These are phyloP conservation scores for Oreotrochilus melanogaster DNA, from an alignment of 2,113 vertebrate genomes.

Conservation along the genomic window DNA sequence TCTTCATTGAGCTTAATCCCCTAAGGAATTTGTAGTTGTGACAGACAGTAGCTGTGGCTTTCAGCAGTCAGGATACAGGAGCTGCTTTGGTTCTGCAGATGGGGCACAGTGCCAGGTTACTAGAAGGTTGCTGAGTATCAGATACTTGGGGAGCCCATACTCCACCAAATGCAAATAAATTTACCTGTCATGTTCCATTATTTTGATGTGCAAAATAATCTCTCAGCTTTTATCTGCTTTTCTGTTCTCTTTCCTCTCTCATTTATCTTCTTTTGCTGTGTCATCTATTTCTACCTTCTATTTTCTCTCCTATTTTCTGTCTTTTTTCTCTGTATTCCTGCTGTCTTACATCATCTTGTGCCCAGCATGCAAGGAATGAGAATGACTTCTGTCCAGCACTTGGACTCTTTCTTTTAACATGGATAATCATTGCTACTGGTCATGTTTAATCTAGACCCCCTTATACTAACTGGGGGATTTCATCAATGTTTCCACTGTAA, in stretches of 20 bases:
- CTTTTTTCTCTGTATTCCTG: not conserved
- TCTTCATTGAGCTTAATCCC: not conserved
- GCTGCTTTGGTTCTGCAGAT: not conserved
- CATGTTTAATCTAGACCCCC: not conserved
- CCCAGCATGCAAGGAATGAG: not conserved
- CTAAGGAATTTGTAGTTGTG: not conserved
- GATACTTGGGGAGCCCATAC: not conserved
- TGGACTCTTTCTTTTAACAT: not conserved
- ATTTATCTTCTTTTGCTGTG: not conserved
- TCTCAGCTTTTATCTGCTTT: not conserved
- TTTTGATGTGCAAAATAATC: not conserved
- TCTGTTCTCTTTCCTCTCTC: not conserved
- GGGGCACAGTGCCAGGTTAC: not conserved
- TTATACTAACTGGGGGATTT: not conserved
- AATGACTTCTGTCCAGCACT: not conserved
- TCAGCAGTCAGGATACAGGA: not conserved
- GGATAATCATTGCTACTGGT: not conserved
- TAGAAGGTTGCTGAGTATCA: not conserved
- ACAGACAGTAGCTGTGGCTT: not conserved
- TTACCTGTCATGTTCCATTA: not conserved
- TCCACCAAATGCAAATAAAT: constrained; percentile 4
- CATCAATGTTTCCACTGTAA: not conserved
- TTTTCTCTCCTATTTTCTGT: not conserved
- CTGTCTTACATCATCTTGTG: not conserved
- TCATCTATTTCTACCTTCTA: not conserved